Percentiles rank a stretch among this genome's conserved stretches.
These are phyloP conservation scores for Julus scandinavius DNA, from an alignment of 2,888 invertebrate species.

Conservation along the genomic window DNA sequence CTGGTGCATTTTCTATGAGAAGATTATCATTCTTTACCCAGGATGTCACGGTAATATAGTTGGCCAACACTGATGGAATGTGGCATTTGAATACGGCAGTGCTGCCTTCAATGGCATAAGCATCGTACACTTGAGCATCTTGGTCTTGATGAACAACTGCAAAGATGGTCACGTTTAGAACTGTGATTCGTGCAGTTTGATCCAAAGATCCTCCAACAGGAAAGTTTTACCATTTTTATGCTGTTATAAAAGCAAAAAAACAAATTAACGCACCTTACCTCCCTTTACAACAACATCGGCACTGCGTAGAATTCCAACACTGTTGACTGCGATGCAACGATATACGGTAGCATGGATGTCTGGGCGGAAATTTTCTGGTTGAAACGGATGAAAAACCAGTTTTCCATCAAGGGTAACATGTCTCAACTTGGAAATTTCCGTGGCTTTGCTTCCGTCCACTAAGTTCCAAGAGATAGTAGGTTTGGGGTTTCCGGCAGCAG, in stretches of 20 bases:
- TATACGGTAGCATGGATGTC: slow-evolving; percentile 52
- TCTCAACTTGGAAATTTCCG: slow-evolving; percentile 28
- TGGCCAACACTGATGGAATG: slow-evolving; percentile 87
- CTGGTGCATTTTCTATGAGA: slow-evolving; percentile 59
- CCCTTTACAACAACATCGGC: slow-evolving; percentile 53
- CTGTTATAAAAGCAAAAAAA: too few species aligned
- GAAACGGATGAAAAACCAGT: slow-evolving; percentile 52
- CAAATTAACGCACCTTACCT: slow-evolving; percentile 36
- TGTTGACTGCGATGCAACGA: slow-evolving; percentile 49
- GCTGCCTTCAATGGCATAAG: slow-evolving; percentile 66
- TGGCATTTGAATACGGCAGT: slow-evolving; percentile 74
- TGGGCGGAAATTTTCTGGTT: slow-evolving; percentile 53
- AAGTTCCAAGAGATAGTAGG: slow-evolving; percentile 50
- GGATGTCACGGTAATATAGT: slow-evolving; percentile 86
- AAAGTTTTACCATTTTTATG: too few species aligned
- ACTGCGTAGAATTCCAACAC: slow-evolving; percentile 49
- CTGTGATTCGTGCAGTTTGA: not conserved
- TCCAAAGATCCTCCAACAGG: not conserved
- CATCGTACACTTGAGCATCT: slow-evolving; percentile 66
- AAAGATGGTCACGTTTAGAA: not conserved
- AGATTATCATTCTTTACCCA: slow-evolving; percentile 79
- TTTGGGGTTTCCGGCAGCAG: slow-evolving; percentile 42
- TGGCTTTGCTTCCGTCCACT: slow-evolving; percentile 49
- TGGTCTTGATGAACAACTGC: slow-evolving; percentile 62
- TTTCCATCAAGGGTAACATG: slow-evolving; percentile 44